Evolutionary conservation across 1,140 invertebrate genomes (phyloP).

Genomic region (Mactra quadrangularis): DNA sequence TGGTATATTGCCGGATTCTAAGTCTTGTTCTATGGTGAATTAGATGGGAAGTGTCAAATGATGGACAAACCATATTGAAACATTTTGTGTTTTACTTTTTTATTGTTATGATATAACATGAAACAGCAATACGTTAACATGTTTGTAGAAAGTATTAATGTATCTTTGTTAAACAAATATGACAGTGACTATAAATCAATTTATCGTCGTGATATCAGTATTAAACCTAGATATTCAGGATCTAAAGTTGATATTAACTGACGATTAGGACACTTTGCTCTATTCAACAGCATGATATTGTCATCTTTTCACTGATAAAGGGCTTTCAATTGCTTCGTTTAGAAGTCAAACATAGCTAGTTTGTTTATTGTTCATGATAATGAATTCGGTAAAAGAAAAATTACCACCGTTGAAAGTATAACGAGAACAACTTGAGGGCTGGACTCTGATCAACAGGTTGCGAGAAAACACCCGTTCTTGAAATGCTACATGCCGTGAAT

Average conservation of each 20-base stretch:
- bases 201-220: constrained; percentile 51
- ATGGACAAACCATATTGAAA: too few species aligned
- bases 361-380: constrained; percentile 57
- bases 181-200: constrained; percentile 54
- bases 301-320: constrained; percentile 64
- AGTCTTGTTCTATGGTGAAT: too few species aligned
- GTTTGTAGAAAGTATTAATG: constrained; percentile 26
- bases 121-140: constrained; percentile 36
- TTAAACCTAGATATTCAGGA: constrained; percentile 49
- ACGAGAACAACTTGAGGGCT: constrained; percentile 17
- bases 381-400: constrained; percentile 43
- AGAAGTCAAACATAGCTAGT: constrained; percentile 17
- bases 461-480: constrained; percentile 19
- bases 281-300: constrained; percentile 58
- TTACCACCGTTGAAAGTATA: constrained; percentile 21
- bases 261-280: constrained; percentile 52
- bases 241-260: constrained; percentile 42
- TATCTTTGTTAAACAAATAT: constrained; percentile 49
- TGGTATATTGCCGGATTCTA: too few species aligned
- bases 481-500: constrained; percentile 14
- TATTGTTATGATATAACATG: background rate
- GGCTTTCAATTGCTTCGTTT: constrained; percentile 35
- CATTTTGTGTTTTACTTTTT: too few species aligned
- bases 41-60: too few species aligned
- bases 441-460: constrained; percentile 14